These are phyloP conservation scores for Coilia nasus DNA, from an alignment of 2,797 vertebrate genomes.

Conservation along the genomic window DNA sequence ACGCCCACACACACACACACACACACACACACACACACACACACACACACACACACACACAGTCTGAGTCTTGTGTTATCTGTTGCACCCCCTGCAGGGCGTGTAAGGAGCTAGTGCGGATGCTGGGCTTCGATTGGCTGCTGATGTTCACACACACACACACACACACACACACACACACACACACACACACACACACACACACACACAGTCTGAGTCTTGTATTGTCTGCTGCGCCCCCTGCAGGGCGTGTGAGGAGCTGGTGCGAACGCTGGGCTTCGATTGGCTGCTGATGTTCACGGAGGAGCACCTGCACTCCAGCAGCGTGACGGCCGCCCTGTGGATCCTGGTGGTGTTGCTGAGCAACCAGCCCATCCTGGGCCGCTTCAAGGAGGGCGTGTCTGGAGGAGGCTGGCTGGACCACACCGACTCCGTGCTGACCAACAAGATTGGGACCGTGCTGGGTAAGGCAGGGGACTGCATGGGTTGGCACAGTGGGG, in stretches of 20 bases:
- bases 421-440: constrained; percentile 96
- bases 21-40: not conserved
- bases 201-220: not conserved
- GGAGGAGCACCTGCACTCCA: constrained; percentile 96
- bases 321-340: constrained; percentile 91
- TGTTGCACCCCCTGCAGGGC: constrained; percentile 73
- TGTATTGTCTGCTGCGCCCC: not conserved
- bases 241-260: constrained; percentile 91
- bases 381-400: constrained; percentile 95
- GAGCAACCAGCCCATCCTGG: constrained; percentile 89
- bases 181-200: too few relatives aligned
- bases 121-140: constrained; percentile 95
- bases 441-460: constrained; percentile 97
- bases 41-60: too few relatives aligned
- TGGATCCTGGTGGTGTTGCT: constrained; percentile 92
- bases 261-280: constrained; percentile 91
- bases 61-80: not conserved
- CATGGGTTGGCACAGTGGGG: too few relatives aligned
- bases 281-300: constrained; percentile 98
- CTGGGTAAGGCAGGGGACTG: constrained; percentile 82
- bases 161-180: too few relatives aligned
- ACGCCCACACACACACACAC: too few relatives aligned
- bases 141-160: constrained; percentile 84
- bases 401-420: constrained; percentile 96
- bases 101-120: constrained; percentile 92